Evolutionary conservation across 2,888 invertebrate species (phyloP).

Genomic region (Theretra japonica): DNA sequence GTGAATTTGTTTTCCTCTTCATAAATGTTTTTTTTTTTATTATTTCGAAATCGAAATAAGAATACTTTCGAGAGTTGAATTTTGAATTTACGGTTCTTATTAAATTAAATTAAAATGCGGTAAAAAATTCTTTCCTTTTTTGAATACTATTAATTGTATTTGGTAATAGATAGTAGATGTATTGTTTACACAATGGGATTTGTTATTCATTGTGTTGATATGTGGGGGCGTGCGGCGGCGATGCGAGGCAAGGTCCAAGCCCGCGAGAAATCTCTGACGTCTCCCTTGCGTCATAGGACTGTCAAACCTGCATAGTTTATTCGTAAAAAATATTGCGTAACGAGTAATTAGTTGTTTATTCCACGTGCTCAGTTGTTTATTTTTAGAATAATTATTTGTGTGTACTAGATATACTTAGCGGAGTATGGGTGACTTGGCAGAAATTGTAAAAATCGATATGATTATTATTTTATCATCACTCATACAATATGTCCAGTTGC

Average conservation of each 20-base stretch:
- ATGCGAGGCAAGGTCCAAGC: constrained; percentile 35
- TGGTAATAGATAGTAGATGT: neutral
- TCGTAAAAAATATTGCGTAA: constrained; percentile 10
- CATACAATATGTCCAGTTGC: no score
- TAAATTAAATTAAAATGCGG: no score
- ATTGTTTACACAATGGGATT: neutral
- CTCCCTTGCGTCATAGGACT: neutral
- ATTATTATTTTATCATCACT: no score
- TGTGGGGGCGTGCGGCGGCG: constrained; percentile 36
- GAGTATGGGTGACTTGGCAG: neutral
- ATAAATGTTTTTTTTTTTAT: no score
- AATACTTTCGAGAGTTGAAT: no score
- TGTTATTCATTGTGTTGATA: constrained; percentile 4
- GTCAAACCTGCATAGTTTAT: constrained; percentile 11
- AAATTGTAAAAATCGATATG: no score
- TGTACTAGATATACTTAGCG: neutral
- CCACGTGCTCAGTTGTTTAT: neutral
- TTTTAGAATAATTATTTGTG: neutral
- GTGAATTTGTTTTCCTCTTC: no score
- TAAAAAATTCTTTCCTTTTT: neutral
- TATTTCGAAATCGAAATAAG: no score
- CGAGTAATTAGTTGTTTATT: constrained; percentile 14
- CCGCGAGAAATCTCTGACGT: constrained; percentile 23
- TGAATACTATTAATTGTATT: neutral
- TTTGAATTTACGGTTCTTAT: no score